phyloP scores from a whole-genome alignment of 1,140 invertebrate genomes.

The Megalopta genalis region DNA sequence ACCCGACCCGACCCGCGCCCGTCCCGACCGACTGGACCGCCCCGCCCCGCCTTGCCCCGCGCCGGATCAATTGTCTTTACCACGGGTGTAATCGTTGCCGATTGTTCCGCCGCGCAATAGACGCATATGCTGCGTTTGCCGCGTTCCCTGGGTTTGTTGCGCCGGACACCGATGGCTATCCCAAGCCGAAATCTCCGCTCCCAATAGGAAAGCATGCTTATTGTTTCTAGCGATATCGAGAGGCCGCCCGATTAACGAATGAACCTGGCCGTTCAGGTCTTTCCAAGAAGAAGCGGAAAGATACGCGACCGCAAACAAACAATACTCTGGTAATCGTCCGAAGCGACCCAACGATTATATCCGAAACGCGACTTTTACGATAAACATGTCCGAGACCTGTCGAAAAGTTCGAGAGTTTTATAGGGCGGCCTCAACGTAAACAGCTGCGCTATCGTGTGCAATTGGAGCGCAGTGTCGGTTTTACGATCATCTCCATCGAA shows the following conservation, averaged over 20 bases:
- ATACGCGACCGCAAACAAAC: neutral
- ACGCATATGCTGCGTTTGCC: constrained; percentile 63
- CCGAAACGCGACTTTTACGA: constrained; percentile 11
- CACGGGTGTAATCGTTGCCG: constrained; percentile 61
- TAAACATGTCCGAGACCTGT: constrained; percentile 2
- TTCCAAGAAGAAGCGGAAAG: neutral
- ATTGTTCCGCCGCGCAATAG: constrained; percentile 62
- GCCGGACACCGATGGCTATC: neutral
- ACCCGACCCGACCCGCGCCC: constrained; percentile 13
- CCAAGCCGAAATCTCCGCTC: neutral
- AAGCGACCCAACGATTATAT: neutral
- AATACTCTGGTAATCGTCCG: neutral
- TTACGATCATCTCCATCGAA: constrained; percentile 36
- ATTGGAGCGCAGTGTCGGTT: constrained; percentile 13
- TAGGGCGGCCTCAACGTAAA: neutral
- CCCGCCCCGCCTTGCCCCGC: too few species aligned
- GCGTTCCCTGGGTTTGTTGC: too few species aligned
- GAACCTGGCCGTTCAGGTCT: neutral
- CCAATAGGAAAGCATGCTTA: neutral
- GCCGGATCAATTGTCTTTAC: constrained; percentile 63
- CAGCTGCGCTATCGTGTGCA: neutral
- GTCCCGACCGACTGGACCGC: constrained; percentile 25
- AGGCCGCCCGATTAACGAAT: too few species aligned
- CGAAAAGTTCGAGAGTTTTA: too few species aligned
- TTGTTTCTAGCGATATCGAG: neutral